phyloP scores from a whole-genome alignment of 1,140 invertebrate species.

The Drosophila ambigua region DNA sequence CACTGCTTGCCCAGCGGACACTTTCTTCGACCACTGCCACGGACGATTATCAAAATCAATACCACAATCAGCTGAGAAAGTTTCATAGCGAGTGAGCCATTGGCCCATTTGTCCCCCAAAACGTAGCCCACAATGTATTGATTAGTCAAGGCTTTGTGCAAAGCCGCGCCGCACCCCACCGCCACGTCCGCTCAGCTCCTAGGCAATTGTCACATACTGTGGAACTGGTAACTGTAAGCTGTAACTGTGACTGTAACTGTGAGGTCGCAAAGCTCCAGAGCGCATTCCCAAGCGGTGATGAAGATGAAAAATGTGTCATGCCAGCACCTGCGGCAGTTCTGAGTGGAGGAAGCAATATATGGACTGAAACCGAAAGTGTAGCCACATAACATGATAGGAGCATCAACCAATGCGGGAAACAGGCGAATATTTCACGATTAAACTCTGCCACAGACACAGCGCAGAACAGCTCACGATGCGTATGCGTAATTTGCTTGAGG shows the following conservation, averaged over 20 bases:
- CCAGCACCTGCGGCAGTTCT: not conserved
- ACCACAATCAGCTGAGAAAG: constrained; percentile 13
- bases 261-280: constrained; percentile 13
- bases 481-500: too few relatives aligned
- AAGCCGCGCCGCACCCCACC: too few relatives aligned
- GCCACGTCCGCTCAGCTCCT: not conserved
- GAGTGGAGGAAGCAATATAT: not conserved
- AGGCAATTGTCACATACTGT: constrained; percentile 15
- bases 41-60: constrained; percentile 27
- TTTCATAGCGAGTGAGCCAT: constrained; percentile 27
- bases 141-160: constrained; percentile 41
- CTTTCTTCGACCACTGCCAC: not conserved
- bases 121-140: constrained; percentile 16
- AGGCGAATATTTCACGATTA: too few relatives aligned
- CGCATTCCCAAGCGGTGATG: constrained; percentile 14
- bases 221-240: too few relatives aligned
- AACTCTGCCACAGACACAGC: too few relatives aligned
- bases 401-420: too few relatives aligned
- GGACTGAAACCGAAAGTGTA: not conserved
- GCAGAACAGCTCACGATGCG: too few relatives aligned
- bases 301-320: constrained; percentile 18
- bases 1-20: constrained; percentile 38
- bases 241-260: constrained; percentile 1
- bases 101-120: not conserved
- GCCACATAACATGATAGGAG: not conserved